Percentiles rank a stretch among this genome's conserved stretches.
These are phyloP conservation scores for Peucedramus taeniatus DNA, from an alignment of 2,113 vertebrate genomes.

Conservation along the genomic window DNA sequence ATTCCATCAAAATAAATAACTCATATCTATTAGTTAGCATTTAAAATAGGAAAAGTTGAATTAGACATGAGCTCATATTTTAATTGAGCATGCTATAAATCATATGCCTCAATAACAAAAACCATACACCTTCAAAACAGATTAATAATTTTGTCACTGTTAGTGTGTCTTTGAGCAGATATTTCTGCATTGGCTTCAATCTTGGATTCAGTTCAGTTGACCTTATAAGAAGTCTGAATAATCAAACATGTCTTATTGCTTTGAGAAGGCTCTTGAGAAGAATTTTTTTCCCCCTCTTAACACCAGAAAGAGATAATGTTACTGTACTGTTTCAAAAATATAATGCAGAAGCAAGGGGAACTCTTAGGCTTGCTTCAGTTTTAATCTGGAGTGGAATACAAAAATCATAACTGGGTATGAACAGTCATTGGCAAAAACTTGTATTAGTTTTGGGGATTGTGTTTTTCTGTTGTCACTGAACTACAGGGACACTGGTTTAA, in stretches of 20 bases:
- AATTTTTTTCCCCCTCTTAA: background rate
- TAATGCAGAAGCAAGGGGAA: background rate
- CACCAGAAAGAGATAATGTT: background rate
- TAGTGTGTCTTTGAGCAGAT: background rate
- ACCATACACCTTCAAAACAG: background rate
- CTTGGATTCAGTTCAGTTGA: background rate
- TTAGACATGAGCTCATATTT: background rate
- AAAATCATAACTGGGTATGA: background rate
- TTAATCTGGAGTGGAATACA: background rate
- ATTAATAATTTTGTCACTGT: background rate
- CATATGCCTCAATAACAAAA: background rate
- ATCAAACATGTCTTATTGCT: background rate
- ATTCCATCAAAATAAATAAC: background rate
- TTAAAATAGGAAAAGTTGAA: background rate
- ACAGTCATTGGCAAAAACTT: conserved; percentile 6
- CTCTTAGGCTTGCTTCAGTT: background rate
- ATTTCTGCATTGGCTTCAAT: background rate
- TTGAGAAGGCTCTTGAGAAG: background rate
- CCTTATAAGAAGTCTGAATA: background rate
- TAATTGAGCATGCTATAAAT: background rate
- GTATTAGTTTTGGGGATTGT: background rate
- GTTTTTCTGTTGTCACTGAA: conserved; percentile 28
- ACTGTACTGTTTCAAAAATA: background rate
- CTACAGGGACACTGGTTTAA: conserved; percentile 4
- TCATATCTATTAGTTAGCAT: background rate